A percentile compares a stretch with the other conserved stretches of the same genome.
Conservation (phyloP, 2,113 vertebrate species). For the Eurypyga helias region DNA sequence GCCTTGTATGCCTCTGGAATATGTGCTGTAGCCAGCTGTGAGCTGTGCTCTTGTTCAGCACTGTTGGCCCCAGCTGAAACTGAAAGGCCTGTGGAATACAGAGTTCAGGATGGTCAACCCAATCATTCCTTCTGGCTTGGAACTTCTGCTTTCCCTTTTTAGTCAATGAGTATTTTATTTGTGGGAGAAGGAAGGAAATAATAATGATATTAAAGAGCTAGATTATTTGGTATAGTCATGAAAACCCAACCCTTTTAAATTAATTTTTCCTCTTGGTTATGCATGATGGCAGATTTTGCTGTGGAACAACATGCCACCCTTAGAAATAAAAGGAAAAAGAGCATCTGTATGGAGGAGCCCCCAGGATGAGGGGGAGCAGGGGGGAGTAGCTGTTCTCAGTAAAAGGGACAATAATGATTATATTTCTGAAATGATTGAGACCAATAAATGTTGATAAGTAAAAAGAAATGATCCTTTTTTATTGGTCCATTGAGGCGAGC, state of each 20-base stretch:
- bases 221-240: not conserved
- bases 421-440: slow-evolving; percentile 46
- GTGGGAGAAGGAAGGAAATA: not conserved
- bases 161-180: not conserved
- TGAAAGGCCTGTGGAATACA: not conserved
- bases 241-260: not conserved
- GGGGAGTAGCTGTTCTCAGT: slow-evolving; percentile 29
- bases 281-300: not conserved
- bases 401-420: slow-evolving; percentile 16
- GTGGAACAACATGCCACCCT: not conserved
- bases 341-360: not conserved
- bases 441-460: slow-evolving; percentile 56
- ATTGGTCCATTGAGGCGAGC: slow-evolving; percentile 31
- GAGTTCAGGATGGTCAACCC: not conserved
- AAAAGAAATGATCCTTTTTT: slow-evolving; percentile 57
- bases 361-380: not conserved
- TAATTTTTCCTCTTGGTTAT: slow-evolving; percentile 16
- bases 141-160: not conserved
- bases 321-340: not conserved
- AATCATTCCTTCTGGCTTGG: not conserved
- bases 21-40: not conserved
- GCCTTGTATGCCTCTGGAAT: not conserved
- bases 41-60: not conserved
- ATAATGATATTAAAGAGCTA: not conserved
- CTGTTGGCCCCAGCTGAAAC: not conserved